Conservation (phyloP, 2,888 invertebrate species). For the Yponomeuta cagnagella region DNA sequence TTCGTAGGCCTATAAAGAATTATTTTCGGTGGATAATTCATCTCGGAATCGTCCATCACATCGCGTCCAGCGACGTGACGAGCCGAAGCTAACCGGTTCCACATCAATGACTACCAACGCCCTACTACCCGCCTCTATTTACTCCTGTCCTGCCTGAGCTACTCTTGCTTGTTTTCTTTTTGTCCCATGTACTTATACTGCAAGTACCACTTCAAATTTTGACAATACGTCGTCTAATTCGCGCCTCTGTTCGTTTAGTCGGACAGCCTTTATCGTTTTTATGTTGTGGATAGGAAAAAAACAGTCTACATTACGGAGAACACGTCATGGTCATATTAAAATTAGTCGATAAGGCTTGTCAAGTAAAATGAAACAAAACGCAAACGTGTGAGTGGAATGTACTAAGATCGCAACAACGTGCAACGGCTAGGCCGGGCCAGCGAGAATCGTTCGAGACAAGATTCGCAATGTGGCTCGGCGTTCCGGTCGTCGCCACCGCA, state of each 20-base stretch:
- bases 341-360: neutral
- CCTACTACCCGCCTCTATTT: conserved; percentile 43
- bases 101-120: conserved; percentile 69
- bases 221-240: conserved; percentile 29
- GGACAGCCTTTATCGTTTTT: neutral
- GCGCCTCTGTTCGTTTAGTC: neutral
- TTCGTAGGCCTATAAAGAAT: conserved; percentile 26
- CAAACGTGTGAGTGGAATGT: conserved; percentile 61
- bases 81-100: conserved; percentile 69
- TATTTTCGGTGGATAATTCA: conserved; percentile 58
- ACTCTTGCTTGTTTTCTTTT: conserved; percentile 40
- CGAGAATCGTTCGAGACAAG: conserved; percentile 61
- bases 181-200: conserved; percentile 18
- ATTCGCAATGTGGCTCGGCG: conserved; percentile 66
- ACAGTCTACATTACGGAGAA: neutral
- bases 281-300: neutral
- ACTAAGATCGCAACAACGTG: conserved; percentile 57
- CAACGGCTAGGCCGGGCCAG: conserved; percentile 48
- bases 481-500: conserved; percentile 74
- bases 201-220: conserved; percentile 58
- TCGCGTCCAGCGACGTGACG: conserved; percentile 46
- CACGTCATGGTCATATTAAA: neutral
- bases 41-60: conserved; percentile 27
- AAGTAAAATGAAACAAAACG: conserved; percentile 20
- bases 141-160: conserved; percentile 32